Base-by-base conservation (phyloP, 2,888 invertebrate genomes). In the Apoderus coryli region DNA sequence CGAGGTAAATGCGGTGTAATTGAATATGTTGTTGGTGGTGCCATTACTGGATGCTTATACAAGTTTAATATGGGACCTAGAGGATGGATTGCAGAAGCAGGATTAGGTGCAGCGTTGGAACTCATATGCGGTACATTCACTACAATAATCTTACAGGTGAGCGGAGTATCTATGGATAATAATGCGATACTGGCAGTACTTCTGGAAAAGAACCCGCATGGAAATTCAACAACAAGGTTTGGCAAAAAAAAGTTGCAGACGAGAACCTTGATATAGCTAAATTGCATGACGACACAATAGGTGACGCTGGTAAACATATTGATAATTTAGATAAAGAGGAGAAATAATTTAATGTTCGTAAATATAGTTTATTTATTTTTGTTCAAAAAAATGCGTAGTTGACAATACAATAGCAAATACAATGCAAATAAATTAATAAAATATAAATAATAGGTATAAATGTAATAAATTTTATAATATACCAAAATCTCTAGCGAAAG, bases 21-120 rank as follows among this genome's bases (percentile, higher is more conserved):
- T 12, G 79, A 84, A 46, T 79, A 76, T 52, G 44, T 70, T 1
- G 45, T 60, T 2, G 80, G 73, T 1, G 85, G 81, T 5, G 54
- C 62, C 0, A 4, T 72, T 1, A 69, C 77, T 1, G 79, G 85
- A 2, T 61, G 63, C 0, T 10, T 75, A 4, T 82, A 74, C 49
- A 82, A 76, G 59, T 51, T 70, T 1, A 67, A 68, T 43, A 50
- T 76, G 47, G 85, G 85, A 1, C 51, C 76, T 2, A 66, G 69
- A 29, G 82, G 72, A 4, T 64, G 71, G 52, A 40, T 72, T 3
- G 73, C 77, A 16, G 85, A 84, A 4, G 67, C 66, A 23, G 56
- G 65, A 10, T 47, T 79, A 50, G 70, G 80, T 28, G 58, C 64
- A 4, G 45, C 52, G 2, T 48, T 81, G 31, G 79, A 80, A 28